phyloP scores from a whole-genome alignment of 2,113 vertebrate genomes.

The Mohoua ochrocephala region DNA sequence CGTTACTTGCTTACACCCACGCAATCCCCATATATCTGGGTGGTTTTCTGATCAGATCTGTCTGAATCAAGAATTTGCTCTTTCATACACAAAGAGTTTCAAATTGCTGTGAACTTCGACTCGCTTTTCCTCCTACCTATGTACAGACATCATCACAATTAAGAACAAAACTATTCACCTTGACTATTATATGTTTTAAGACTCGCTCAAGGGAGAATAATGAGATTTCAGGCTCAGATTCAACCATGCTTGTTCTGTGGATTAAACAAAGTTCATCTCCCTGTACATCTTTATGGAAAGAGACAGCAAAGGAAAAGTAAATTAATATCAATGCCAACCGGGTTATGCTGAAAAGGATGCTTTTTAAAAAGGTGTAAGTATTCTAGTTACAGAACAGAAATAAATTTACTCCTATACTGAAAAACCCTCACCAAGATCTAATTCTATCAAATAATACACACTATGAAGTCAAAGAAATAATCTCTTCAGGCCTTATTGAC shows the following conservation, averaged over 20 bases:
- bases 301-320: conserved; percentile 12
- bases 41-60: not conserved
- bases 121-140: not conserved
- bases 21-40: not conserved
- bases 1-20: not conserved
- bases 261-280: conserved; percentile 16
- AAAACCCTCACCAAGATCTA: not conserved
- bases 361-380: not conserved
- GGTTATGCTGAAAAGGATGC: not conserved
- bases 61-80: not conserved
- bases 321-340: not conserved
- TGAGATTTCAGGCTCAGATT: conserved; percentile 7
- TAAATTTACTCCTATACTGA: not conserved
- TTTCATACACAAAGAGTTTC: not conserved
- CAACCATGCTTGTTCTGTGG: not conserved
- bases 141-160: not conserved
- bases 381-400: not conserved
- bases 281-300: not conserved
- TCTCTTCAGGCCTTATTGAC: not conserved
- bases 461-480: not conserved
- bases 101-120: not conserved
- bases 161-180: not conserved
- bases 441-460: not conserved
- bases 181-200: not conserved
- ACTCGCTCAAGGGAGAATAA: not conserved